Conservation (phyloP, 2,113 vertebrate genomes). For the Eubucco bourcierii region DNA sequence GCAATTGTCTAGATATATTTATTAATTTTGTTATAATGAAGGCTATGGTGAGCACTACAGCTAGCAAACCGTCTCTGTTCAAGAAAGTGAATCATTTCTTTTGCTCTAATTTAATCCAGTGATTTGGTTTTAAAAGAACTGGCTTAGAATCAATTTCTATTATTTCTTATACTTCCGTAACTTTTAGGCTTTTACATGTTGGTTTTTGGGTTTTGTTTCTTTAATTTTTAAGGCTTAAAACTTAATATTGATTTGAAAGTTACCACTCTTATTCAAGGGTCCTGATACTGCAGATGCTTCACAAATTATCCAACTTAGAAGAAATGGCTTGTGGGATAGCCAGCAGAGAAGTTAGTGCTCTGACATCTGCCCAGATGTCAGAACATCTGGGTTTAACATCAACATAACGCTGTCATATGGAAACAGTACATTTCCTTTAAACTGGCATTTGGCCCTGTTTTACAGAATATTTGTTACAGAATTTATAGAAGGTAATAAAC, state of each 20-base stretch:
- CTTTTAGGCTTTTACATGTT: not conserved
- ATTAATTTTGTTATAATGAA: not conserved
- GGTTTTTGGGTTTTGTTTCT: too few relatives aligned
- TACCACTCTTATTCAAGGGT: not conserved
- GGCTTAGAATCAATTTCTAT: not conserved
- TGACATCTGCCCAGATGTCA: not conserved
- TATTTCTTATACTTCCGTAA: not conserved
- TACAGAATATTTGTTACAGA: not conserved
- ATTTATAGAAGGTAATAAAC: not conserved
- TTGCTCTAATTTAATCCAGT: not conserved
- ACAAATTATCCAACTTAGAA: not conserved
- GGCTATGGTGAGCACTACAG: not conserved
- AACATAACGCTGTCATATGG: not conserved
- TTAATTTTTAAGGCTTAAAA: not conserved
- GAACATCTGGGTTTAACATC: not conserved
- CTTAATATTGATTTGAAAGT: not conserved
- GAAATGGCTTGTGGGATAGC: not conserved
- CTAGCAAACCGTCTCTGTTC: not conserved
- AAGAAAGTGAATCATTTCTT: not conserved
- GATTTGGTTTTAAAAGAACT: not conserved
- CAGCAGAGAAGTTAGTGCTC: not conserved
- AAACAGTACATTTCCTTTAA: constrained; percentile 1
- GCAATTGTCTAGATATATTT: not conserved
- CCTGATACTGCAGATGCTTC: not conserved
- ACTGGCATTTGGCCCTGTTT: not conserved